A percentile compares a stretch with the other conserved stretches of the same genome.
Evolutionary conservation across 92 coral and sea anemone genomes (phyloP).

Genomic region (Isaurus tuberculatus): DNA sequence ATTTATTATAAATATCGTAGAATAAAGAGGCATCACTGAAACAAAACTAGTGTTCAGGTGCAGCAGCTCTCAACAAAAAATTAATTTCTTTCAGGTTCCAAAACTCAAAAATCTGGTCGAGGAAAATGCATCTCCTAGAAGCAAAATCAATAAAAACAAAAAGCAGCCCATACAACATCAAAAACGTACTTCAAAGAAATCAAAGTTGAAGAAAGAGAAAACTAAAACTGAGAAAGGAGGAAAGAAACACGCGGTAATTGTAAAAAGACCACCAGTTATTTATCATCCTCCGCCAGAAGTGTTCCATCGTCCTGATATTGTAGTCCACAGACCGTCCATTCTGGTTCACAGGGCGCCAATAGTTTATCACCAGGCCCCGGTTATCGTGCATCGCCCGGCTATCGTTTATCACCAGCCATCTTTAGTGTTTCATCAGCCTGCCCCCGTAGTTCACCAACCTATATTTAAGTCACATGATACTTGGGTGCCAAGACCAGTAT

Average conservation of each 20-base stretch:
- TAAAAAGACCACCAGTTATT: constrained; percentile 92
- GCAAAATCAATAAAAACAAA: constrained; percentile 51
- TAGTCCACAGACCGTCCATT: constrained; percentile 96
- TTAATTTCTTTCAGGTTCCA: constrained; percentile 60
- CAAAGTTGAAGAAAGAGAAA: constrained; percentile 61
- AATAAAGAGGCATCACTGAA: too few species aligned
- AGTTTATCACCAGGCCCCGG: constrained; percentile 95
- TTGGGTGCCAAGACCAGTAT: constrained; percentile 70
- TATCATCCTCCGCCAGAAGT: constrained; percentile 98
- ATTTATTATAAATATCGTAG: too few species aligned
- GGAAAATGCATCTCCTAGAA: constrained; percentile 64
- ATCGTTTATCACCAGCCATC: constrained; percentile 93
- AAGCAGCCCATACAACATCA: constrained; percentile 19
- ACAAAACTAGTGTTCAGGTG: too few species aligned
- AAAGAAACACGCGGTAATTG: constrained; percentile 84
- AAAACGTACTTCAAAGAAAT: constrained; percentile 2
- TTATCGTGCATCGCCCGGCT: constrained; percentile 94
- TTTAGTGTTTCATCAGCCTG: constrained; percentile 87
- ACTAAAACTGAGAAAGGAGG: constrained; percentile 74
- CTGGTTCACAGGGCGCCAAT: constrained; percentile 95
- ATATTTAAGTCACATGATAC: constrained; percentile 83
- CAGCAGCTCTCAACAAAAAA: not conserved
- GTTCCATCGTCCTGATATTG: constrained; percentile 95
- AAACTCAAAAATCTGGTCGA: constrained; percentile 39
- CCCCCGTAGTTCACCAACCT: constrained; percentile 88